Evolutionary conservation across 2,888 invertebrate species (phyloP), one percentile per base, ranked within the genome.

Genomic region (Cataglyphis rosenhaueri): DNA sequence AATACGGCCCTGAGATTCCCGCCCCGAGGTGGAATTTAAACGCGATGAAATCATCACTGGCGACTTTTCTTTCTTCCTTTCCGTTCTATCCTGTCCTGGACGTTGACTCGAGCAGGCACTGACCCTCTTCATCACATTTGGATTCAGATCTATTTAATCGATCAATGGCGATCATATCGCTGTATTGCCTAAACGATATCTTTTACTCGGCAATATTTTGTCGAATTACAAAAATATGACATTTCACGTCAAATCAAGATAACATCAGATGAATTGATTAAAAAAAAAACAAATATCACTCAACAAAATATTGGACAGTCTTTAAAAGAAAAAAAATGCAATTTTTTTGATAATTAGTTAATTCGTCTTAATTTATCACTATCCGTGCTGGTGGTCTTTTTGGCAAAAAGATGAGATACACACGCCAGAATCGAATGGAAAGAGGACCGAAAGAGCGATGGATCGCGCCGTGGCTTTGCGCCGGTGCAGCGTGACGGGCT

Each of bases 401-500:
- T 52, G 66, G 82, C 66, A 84, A 82, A 79, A 87, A 84, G 84
- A 52, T 74, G 87, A 83, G 82, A 73, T 84, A 87, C 88, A 87
- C 87, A 86, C n/a, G n/a, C 74, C 88, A 86, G 87, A 89, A 91
- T 92, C 91, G 91, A 91, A 90, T 91, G 89, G 90, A 88, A 90
- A 89, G 92, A 89, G 91, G 88, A 92, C 89, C 92, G 92, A 92
- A 91, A 91, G 92, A 88, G 90, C 87, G 88, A 83, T 85, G 88
- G 89, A 87, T 79, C 87, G 90, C 86, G 90, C 83, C 86, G 85
- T 78, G 89, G 92, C 92, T 91, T 91, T 88, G 91, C 90, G 87
- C 89, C 90, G 91, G 91, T 79, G 78, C 78, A 79, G 78, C 92
- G 92, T 94, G 94, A 94, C 93, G 93, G 93, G 93, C 94, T 93